These are phyloP conservation scores for Lepidotrigona ventralis DNA, from an alignment of 1,140 invertebrate species.

Conservation along the genomic window DNA sequence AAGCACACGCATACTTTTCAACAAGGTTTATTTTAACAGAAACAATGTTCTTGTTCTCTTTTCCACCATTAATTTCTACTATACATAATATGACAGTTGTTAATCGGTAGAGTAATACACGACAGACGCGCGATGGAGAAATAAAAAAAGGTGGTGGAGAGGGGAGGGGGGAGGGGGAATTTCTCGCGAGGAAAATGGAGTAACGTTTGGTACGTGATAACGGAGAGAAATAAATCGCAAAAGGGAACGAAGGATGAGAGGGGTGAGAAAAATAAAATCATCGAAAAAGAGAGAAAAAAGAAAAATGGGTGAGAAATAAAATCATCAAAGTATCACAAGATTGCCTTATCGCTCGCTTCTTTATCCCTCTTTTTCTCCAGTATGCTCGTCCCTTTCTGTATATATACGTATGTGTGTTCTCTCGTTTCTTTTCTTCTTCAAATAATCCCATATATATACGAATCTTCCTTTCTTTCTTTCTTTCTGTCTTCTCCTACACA, in stretches of 20 bases:
- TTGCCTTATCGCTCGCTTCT: slow-evolving; percentile 67
- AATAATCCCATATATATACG: slow-evolving; percentile 16
- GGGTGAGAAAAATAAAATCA: slow-evolving; percentile 54
- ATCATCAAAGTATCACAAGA: slow-evolving; percentile 76
- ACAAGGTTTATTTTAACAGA: slow-evolving; percentile 80
- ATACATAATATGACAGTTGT: slow-evolving; percentile 77
- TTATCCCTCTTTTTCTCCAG: slow-evolving; percentile 47
- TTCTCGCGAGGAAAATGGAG: slow-evolving; percentile 16
- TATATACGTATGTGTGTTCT: slow-evolving; percentile 2
- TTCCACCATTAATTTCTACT: slow-evolving; percentile 78
- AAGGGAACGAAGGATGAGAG: slow-evolving; percentile 45
- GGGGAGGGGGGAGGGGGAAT: slow-evolving; percentile 42
- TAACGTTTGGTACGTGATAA: slow-evolving; percentile 21
- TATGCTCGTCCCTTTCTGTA: slow-evolving; percentile 32
- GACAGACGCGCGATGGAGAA: slow-evolving; percentile 71
- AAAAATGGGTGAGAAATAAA: slow-evolving; percentile 56
- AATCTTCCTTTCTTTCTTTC: slow-evolving; percentile 20
- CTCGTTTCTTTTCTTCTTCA: slow-evolving; percentile 5
- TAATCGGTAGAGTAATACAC: slow-evolving; percentile 77
- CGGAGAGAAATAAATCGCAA: slow-evolving; percentile 27
- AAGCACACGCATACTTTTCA: slow-evolving; percentile 61
- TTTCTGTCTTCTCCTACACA: slow-evolving; percentile 18
- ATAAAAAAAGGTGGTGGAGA: slow-evolving; percentile 50
- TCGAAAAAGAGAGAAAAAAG: slow-evolving; percentile 61
- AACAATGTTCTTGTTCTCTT: slow-evolving; percentile 78